Evolutionary conservation across 2,888 invertebrate genomes (phyloP).

Genomic region (Xestia ashworthii): DNA sequence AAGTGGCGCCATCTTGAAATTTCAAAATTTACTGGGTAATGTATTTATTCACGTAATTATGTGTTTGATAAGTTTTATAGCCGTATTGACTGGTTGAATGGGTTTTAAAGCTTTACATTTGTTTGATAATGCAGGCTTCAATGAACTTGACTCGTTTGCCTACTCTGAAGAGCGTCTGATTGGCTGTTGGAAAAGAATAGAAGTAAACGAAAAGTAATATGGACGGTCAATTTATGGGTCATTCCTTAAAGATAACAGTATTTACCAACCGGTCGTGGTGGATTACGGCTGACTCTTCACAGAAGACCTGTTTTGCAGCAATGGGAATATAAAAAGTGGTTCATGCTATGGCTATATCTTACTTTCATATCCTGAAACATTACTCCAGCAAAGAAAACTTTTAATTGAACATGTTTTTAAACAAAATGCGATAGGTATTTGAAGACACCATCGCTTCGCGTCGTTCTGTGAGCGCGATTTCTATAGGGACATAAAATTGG

Average conservation of each 20-base stretch:
- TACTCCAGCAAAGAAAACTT: background rate
- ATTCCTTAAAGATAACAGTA: background rate
- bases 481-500: too few relatives aligned
- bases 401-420: background rate
- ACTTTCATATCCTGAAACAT: background rate
- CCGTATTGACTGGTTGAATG: slow-evolving; percentile 40
- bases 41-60: slow-evolving; percentile 26
- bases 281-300: background rate
- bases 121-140: slow-evolving; percentile 15
- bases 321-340: background rate
- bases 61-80: slow-evolving; percentile 48
- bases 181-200: background rate
- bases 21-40: background rate
- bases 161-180: background rate
- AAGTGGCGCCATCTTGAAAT: slow-evolving; percentile 25
- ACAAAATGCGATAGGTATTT: too few relatives aligned
- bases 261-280: background rate
- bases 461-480: too few relatives aligned
- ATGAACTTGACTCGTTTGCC: slow-evolving; percentile 15
- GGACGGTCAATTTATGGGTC: background rate
- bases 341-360: background rate
- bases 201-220: background rate
- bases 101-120: slow-evolving; percentile 23
- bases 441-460: too few relatives aligned
- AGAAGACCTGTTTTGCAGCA: background rate